Evolutionary conservation across 37 sponge, comb jelly and placozoan species (phyloP).

Genomic region (Beroe ovata): DNA sequence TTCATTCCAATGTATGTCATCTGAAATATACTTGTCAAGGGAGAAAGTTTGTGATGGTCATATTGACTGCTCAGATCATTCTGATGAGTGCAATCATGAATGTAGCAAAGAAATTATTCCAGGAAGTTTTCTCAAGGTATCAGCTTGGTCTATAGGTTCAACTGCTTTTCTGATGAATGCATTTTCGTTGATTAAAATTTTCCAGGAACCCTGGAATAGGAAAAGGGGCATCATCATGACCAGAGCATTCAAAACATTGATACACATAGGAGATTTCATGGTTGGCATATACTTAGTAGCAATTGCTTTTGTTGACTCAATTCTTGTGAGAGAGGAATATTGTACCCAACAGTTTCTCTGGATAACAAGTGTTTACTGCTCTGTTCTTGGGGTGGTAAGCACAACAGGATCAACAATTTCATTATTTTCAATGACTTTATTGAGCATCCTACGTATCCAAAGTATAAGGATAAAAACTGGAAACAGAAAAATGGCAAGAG

Average conservation of each 20-base stretch:
- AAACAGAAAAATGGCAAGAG: background rate
- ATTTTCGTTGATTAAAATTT: background rate
- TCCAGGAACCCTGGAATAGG: background rate
- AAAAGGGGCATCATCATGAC: background rate
- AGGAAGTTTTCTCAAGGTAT: background rate
- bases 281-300: background rate
- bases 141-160: background rate
- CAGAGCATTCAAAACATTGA: background rate
- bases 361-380: background rate
- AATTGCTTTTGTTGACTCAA: background rate
- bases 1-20: background rate
- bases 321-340: background rate
- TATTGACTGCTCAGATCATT: background rate
- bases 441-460: background rate
- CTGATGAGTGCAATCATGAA: background rate
- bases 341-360: background rate
- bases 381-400: background rate
- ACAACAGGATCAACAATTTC: background rate
- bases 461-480: background rate
- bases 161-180: background rate
- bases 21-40: background rate
- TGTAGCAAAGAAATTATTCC: background rate
- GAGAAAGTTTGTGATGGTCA: background rate
- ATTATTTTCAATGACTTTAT: background rate
- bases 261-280: background rate